Evolutionary conservation across 2,113 vertebrate species (phyloP).

Genomic region (Speoplatyrhinus poulsoni): DNA sequence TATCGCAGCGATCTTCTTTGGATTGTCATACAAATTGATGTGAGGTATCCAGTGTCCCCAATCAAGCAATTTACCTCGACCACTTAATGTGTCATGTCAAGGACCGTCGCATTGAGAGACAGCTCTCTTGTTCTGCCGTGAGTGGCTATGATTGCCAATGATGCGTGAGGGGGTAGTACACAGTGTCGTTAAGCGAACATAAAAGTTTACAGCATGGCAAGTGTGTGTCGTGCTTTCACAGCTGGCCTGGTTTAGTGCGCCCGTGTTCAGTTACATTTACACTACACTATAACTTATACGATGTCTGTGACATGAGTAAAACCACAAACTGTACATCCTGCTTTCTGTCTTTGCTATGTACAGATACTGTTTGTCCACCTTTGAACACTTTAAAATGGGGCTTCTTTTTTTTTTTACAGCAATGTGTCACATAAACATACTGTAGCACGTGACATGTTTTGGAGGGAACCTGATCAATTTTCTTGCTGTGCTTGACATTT

Average conservation of each 20-base stretch:
- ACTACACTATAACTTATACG: neutral
- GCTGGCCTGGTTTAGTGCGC: neutral
- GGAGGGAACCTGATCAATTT: conserved; percentile 40
- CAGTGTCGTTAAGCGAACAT: neutral
- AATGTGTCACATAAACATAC: conserved; percentile 27
- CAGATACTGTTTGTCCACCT: neutral
- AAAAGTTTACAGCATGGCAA: conserved; percentile 14
- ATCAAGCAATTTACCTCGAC: conserved; percentile 53
- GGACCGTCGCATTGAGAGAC: conserved; percentile 44
- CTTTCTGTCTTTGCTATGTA: neutral
- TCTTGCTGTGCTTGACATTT: conserved; percentile 54
- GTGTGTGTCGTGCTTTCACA: neutral
- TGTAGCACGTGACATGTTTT: conserved; percentile 33
- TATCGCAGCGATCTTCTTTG: conserved; percentile 29
- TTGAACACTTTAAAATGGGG: neutral
- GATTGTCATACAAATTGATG: conserved; percentile 63
- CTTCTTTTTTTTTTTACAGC: neutral
- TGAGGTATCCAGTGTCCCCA: conserved; percentile 47
- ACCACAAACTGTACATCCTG: neutral
- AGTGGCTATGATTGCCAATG: conserved; percentile 25
- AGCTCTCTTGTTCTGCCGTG: conserved; percentile 30
- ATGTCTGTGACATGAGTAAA: neutral
- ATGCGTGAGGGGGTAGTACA: neutral
- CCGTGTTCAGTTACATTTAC: neutral
- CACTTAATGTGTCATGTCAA: conserved; percentile 48